Evolutionary conservation across 2,888 invertebrate genomes (phyloP).

Genomic region (Euzetes globulus): DNA sequence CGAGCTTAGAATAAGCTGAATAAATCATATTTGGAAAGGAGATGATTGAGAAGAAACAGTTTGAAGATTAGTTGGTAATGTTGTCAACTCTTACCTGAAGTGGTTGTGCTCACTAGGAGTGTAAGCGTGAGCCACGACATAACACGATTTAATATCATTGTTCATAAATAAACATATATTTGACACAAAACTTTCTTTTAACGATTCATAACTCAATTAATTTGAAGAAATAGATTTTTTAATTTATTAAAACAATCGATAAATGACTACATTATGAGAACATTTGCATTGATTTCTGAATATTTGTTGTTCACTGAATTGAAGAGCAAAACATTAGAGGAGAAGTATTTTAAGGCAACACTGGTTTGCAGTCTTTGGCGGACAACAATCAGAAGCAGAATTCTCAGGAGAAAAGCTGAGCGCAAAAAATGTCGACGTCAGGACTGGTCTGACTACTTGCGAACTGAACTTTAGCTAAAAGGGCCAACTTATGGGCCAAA

Average conservation of each 20-base stretch:
- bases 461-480: slow-evolving; percentile 19
- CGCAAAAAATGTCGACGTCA: slow-evolving; percentile 24
- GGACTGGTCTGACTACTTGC: slow-evolving; percentile 11
- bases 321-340: slow-evolving; percentile 10
- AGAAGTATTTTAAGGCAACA: not conserved
- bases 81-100: slow-evolving; percentile 29
- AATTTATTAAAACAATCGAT: not conserved
- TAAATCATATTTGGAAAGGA: not conserved
- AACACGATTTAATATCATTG: slow-evolving; percentile 10
- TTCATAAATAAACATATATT: not conserved
- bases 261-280: slow-evolving; percentile 6
- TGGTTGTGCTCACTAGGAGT: slow-evolving; percentile 32
- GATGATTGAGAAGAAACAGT: not conserved
- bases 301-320: not conserved
- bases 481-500: slow-evolving; percentile 29
- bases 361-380: not conserved
- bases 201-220: slow-evolving; percentile 1
- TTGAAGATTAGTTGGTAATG: not conserved
- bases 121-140: slow-evolving; percentile 35
- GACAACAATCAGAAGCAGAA: slow-evolving; percentile 15
- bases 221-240: not conserved
- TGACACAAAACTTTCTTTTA: not conserved
- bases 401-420: not conserved
- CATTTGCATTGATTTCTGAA: not conserved
- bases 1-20: not conserved